Evolutionary conservation across 2,888 invertebrate species (phyloP).

Genomic region (Geotrupes spiniger): DNA sequence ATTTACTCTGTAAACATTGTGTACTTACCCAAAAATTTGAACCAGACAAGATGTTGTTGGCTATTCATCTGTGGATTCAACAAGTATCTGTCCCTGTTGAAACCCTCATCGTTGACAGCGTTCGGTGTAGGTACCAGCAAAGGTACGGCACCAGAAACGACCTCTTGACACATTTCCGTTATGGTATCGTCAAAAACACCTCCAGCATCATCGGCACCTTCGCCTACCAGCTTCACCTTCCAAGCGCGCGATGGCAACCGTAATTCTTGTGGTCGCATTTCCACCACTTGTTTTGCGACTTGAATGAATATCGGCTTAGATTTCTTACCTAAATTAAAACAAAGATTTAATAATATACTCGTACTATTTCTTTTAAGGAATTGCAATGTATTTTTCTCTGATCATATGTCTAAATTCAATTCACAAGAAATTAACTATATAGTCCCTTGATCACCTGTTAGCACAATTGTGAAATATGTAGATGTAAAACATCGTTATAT

Average conservation of each 20-base stretch:
- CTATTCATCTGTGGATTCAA: constrained; percentile 59
- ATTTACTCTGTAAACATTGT: not conserved
- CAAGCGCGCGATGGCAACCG: constrained; percentile 62
- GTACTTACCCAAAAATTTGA: constrained; percentile 59
- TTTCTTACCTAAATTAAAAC: constrained; percentile 44
- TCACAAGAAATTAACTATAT: too few relatives aligned
- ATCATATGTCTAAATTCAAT: too few relatives aligned
- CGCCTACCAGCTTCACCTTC: constrained; percentile 65
- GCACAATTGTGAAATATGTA: too few relatives aligned
- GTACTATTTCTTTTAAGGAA: too few relatives aligned
- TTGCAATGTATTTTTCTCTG: too few relatives aligned
- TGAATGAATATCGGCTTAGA: constrained; percentile 61
- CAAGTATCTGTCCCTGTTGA: constrained; percentile 60
- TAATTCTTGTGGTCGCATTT: constrained; percentile 56
- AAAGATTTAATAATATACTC: constrained; percentile 2
- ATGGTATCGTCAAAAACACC: constrained; percentile 70
- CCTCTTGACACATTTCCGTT: constrained; percentile 65
- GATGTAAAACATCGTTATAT: too few relatives aligned
- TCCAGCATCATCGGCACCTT: constrained; percentile 68
- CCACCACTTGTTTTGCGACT: constrained; percentile 62
- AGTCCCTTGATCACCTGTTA: too few relatives aligned
- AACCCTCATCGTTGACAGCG: constrained; percentile 59
- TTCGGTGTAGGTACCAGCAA: constrained; percentile 63
- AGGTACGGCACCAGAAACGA: constrained; percentile 57
- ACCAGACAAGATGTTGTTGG: constrained; percentile 56